Percentiles rank a stretch among this genome's conserved stretches.
Evolutionary conservation across 2,113 vertebrate genomes (phyloP).

Genomic region (Chionis minor): DNA sequence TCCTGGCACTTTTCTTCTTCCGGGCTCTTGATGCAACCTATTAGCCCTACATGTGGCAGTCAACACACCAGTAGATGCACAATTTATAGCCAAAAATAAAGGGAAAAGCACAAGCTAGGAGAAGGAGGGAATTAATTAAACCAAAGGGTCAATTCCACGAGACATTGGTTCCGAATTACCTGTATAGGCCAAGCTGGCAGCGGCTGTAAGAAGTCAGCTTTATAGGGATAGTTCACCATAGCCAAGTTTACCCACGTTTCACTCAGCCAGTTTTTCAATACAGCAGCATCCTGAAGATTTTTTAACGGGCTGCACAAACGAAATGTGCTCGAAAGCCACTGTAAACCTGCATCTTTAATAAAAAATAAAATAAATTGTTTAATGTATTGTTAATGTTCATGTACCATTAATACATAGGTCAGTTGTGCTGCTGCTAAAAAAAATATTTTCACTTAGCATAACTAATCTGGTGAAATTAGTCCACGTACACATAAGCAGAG

Average conservation of each 20-base stretch:
- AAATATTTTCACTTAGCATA: neutral
- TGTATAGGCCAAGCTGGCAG: constrained; percentile 92
- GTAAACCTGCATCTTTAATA: constrained; percentile 79
- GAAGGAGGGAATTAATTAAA: neutral
- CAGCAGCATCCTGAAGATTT: constrained; percentile 55
- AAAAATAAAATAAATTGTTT: neutral
- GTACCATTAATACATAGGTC: neutral
- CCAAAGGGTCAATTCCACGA: neutral
- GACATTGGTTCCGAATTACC: constrained; percentile 69
- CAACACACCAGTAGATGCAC: neutral
- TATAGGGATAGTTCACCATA: constrained; percentile 95
- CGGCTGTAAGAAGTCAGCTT: constrained; percentile 89
- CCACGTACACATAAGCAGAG: neutral
- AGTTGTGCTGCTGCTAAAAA: neutral
- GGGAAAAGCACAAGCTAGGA: neutral
- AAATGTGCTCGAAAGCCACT: constrained; percentile 86
- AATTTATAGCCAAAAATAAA: neutral
- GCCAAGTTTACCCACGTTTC: constrained; percentile 95
- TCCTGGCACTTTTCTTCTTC: neutral
- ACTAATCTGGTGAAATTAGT: neutral
- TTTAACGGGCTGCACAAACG: constrained; percentile 84
- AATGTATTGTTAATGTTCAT: neutral
- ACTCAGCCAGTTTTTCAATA: constrained; percentile 89
- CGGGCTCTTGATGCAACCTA: neutral
- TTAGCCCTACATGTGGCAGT: neutral